These are phyloP conservation scores for Alcedo atthis DNA, from an alignment of 2,797 vertebrate genomes.

Conservation along the genomic window DNA sequence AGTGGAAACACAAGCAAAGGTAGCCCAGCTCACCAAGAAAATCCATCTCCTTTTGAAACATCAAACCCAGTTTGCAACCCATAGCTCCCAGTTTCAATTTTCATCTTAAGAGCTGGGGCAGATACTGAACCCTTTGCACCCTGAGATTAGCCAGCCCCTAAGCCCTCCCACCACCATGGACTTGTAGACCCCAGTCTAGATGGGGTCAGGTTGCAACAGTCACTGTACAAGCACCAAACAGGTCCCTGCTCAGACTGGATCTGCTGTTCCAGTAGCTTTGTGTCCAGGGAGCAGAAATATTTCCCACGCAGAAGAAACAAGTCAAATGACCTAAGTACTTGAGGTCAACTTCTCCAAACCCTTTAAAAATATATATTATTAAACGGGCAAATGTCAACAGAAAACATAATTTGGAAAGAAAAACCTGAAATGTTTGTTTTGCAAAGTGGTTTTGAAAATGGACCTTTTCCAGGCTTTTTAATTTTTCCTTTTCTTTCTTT, in stretches of 20 bases:
- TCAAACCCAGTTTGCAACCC: neutral
- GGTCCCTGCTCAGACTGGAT: neutral
- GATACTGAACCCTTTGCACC: neutral
- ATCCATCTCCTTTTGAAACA: neutral
- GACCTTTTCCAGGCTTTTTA: slow-evolving; percentile 31
- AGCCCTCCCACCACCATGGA: neutral
- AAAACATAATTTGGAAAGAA: slow-evolving; percentile 17
- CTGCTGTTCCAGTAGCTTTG: neutral
- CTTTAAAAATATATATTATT: neutral
- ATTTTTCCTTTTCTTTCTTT: slow-evolving; percentile 46
- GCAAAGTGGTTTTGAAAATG: slow-evolving; percentile 35
- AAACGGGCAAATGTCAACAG: slow-evolving; percentile 8
- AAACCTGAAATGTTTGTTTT: slow-evolving; percentile 57
- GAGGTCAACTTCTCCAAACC: slow-evolving; percentile 5
- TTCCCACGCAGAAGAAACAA: neutral
- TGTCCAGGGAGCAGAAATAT: neutral
- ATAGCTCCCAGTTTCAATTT: neutral
- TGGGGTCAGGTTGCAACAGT: neutral
- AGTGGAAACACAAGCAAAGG: neutral
- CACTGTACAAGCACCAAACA: neutral
- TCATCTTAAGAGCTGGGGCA: accelerated
- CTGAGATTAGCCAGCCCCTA: neutral
- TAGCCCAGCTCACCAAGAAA: neutral
- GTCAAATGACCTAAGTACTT: neutral
- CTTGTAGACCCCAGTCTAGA: accelerated